Evolutionary conservation across 2,888 invertebrate species (phyloP).

Genomic region (Heteromurus nitidus): DNA sequence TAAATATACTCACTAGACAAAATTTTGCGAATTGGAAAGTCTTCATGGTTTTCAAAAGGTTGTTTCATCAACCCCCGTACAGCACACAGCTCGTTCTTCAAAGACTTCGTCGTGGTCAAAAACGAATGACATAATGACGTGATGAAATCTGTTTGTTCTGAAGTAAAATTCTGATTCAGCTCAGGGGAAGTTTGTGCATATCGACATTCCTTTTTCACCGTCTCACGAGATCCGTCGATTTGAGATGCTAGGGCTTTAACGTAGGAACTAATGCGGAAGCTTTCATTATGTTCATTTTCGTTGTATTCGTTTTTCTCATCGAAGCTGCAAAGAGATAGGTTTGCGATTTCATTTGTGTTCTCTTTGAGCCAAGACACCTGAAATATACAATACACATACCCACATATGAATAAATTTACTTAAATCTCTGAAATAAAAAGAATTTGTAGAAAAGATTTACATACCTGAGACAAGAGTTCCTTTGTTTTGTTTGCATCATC

Average conservation of each 20-base stretch:
- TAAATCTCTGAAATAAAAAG: too few species aligned
- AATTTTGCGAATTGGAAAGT: conserved; percentile 17
- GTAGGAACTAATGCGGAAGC: conserved; percentile 34
- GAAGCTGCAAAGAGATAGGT: conserved; percentile 25
- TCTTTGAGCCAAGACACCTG: conserved; percentile 11
- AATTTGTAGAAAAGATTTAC: conserved; percentile 1
- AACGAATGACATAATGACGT: conserved; percentile 10
- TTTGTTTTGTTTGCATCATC: not conserved
- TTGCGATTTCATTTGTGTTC: not conserved
- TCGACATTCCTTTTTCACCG: not conserved
- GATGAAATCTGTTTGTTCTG: not conserved
- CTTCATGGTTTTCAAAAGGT: conserved; percentile 23
- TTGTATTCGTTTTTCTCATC: conserved; percentile 1
- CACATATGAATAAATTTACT: too few species aligned
- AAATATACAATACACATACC: not conserved
- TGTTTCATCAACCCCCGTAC: conserved; percentile 14
- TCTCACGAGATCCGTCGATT: not conserved
- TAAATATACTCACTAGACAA: not conserved
- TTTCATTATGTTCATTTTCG: conserved; percentile 5
- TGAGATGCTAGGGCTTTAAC: not conserved
- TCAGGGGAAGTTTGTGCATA: conserved; percentile 33
- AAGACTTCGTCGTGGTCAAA: not conserved
- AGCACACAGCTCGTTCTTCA: conserved; percentile 1
- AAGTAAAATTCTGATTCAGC: not conserved
- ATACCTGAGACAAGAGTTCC: not conserved